A percentile compares a stretch with the other conserved stretches of the same genome.
Evolutionary conservation across 2,888 invertebrate genomes (phyloP).

Genomic region (Imbricaverruca yamaguchii): DNA sequence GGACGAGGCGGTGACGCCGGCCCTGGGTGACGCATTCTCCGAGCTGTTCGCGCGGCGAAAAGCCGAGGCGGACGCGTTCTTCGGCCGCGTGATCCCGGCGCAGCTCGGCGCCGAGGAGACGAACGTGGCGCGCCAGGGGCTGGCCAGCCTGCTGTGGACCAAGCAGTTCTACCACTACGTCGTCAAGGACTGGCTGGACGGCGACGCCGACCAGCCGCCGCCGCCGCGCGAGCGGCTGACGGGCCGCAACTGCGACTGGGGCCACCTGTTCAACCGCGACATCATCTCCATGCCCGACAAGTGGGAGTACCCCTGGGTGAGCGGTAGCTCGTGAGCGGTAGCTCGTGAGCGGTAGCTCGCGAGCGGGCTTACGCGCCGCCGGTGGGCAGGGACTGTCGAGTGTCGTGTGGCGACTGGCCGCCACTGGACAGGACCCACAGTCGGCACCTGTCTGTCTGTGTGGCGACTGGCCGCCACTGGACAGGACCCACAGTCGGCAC

Average conservation of each 20-base stretch:
- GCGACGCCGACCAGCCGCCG: conserved; percentile 30
- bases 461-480: no score
- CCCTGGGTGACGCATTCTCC: conserved; percentile 32
- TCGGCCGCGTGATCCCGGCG: conserved; percentile 36
- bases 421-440: no score
- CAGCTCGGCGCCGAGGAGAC: conserved; percentile 31
- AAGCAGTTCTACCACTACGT: conserved; percentile 42
- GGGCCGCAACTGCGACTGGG: conserved; percentile 38
- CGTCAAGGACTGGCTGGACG: conserved; percentile 36
- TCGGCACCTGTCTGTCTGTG: no score
- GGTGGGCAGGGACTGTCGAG: no score
- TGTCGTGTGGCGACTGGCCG: no score
- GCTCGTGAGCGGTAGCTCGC: conserved; percentile 34
- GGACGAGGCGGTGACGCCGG: conserved; percentile 32
- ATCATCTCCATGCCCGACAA: conserved; percentile 44
- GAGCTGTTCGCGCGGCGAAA: conserved; percentile 36
- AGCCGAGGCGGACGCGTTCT: conserved; percentile 39
- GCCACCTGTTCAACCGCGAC: conserved; percentile 40
- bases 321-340: conserved; percentile 16
- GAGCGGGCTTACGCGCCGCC: no score
- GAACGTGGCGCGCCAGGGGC: conserved; percentile 39
- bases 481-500: no score
- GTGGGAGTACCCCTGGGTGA: conserved; percentile 45
- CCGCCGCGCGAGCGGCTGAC: conserved; percentile 30
- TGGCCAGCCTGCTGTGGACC: conserved; percentile 42